phyloP scores from a whole-genome alignment of 2,888 invertebrate species.

The Dascillus cervinus region DNA sequence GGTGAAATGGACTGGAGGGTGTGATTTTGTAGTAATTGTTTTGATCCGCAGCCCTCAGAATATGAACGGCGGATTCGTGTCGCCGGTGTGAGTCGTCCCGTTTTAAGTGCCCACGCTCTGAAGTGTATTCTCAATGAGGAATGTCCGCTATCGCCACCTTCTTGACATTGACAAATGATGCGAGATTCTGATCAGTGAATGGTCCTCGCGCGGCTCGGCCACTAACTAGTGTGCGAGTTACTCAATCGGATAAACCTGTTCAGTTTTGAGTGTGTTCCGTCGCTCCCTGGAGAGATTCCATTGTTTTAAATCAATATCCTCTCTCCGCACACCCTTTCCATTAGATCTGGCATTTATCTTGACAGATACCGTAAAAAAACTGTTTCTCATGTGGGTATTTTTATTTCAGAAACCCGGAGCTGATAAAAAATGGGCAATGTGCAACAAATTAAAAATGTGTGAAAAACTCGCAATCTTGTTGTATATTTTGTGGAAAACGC shows the following conservation, averaged over 20 bases:
- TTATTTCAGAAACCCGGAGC: slow-evolving; percentile 12
- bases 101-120: slow-evolving; percentile 35
- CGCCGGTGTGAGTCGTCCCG: slow-evolving; percentile 60
- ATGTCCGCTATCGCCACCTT: slow-evolving; percentile 45
- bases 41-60: slow-evolving; percentile 54
- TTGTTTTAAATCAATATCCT: slow-evolving; percentile 36
- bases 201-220: slow-evolving; percentile 46
- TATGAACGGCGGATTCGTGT: slow-evolving; percentile 66
- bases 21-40: slow-evolving; percentile 8
- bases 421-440: slow-evolving; percentile 36
- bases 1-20: slow-evolving; percentile 46
- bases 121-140: slow-evolving; percentile 36
- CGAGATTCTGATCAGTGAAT: slow-evolving; percentile 66
- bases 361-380: too few species aligned
- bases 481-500: slow-evolving; percentile 44
- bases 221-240: slow-evolving; percentile 33
- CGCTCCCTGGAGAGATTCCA: slow-evolving; percentile 27
- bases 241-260: slow-evolving; percentile 34
- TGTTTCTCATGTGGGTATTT: too few species aligned
- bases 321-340: slow-evolving; percentile 26
- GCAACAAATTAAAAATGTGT: slow-evolving; percentile 32
- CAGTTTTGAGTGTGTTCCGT: slow-evolving; percentile 14
- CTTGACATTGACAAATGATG: slow-evolving; percentile 72
- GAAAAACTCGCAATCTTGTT: slow-evolving; percentile 33
- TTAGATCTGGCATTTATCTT: slow-evolving; percentile 19